Evolutionary conservation across 2,113 vertebrate genomes (phyloP).

Genomic region (Rallus limicola): DNA sequence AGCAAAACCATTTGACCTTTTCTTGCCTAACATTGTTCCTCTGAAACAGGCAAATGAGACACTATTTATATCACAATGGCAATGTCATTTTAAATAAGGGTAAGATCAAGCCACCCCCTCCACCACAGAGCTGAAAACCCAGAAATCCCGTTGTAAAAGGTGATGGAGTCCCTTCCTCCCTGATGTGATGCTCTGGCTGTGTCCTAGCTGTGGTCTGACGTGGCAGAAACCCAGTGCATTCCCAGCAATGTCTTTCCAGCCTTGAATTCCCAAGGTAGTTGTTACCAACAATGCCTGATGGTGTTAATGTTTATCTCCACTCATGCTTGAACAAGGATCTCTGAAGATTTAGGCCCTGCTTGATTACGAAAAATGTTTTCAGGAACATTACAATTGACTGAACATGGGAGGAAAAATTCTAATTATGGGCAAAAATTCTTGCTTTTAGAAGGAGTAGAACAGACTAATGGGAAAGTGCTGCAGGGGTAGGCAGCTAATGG

Average conservation of each 20-base stretch:
- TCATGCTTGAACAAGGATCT: not conserved
- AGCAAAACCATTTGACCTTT: slow-evolving; percentile 60
- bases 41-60: slow-evolving; percentile 50
- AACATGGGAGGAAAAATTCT: not conserved
- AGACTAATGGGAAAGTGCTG: not conserved
- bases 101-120: not conserved
- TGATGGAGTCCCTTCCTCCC: not conserved
- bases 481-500: not conserved
- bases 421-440: not conserved
- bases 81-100: slow-evolving; percentile 31
- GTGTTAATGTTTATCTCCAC: not conserved
- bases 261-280: not conserved
- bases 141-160: not conserved
- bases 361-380: not conserved
- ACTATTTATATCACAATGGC: slow-evolving; percentile 52
- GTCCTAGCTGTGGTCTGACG: not conserved
- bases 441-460: not conserved
- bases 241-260: not conserved
- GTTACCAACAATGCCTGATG: not conserved
- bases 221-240: not conserved
- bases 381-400: not conserved
- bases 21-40: slow-evolving; percentile 33
- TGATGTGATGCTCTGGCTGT: not conserved
- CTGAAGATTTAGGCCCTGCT: not conserved
- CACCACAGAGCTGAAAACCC: not conserved